Evolutionary conservation across 2,797 vertebrate genomes (phyloP), one percentile per base, ranked within the genome.

Genomic region (Orientallactaga sibirica): DNA sequence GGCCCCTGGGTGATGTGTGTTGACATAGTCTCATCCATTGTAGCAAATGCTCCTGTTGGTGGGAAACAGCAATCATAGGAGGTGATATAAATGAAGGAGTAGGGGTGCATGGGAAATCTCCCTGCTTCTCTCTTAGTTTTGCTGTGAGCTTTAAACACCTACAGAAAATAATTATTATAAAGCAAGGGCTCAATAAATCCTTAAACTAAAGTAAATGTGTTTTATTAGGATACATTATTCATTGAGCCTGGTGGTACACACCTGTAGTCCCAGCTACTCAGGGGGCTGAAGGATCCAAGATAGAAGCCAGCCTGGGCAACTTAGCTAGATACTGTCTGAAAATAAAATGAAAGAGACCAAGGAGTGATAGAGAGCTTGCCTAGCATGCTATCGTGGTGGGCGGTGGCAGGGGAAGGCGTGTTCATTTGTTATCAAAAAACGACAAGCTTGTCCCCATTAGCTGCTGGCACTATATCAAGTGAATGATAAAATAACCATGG

Each of bases 91-190:
- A 15, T 37, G 4, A 1, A 24, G 29, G 18, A 20, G 73, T 24
- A 62, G 14, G 27, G 0, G 0, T 7, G 11, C 1, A 4, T 5
- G 3, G 2, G n/a, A 73, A 74, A 52, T 62, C 20, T 55, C 58
- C 61, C 2, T 27, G 52, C 20, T 71, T 43, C 52, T 43, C 52
- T 62, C 41, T 86, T 48, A 33, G 9, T 68, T 89, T 87, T 76
- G 5, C 73, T 73, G 4, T 48, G 61, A 95, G 64, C 66, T 29
- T 95, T 86, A 93, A 88, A 83, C 16, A 2, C n/a, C n/a, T 66
- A 92, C 74, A 68, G 37, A 82, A 93, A 70, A 71, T 16, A 15
- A 18, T 7, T 61, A 83, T 76, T 43, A 81, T 37, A n/a, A 33
- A 55, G 68, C 24, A 55, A 86, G 64, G 67, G 22, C 62, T 92